These are phyloP conservation scores for Phalanger gymnotis DNA, from an alignment of 2,797 vertebrate species.

Conservation along the genomic window DNA sequence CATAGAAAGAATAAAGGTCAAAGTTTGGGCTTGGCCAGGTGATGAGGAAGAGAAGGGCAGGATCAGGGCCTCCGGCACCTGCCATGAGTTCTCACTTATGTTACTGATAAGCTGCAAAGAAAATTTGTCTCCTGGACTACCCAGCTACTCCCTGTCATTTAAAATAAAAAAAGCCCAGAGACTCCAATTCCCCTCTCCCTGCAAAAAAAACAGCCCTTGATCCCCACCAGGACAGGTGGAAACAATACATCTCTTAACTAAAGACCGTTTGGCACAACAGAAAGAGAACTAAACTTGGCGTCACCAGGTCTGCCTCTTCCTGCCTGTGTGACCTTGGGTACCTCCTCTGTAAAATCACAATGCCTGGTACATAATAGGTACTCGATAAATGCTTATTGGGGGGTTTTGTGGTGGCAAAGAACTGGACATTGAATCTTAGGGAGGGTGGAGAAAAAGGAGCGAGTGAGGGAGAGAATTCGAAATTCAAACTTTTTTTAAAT, in stretches of 20 bases:
- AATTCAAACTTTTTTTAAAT: neutral
- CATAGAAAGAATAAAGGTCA: neutral
- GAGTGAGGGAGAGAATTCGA: neutral
- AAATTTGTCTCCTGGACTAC: too few relatives aligned
- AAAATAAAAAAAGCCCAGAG: neutral
- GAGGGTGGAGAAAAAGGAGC: fast-evolving
- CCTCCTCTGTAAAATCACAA: neutral
- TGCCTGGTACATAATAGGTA: neutral
- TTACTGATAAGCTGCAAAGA: neutral
- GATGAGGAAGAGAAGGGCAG: neutral
- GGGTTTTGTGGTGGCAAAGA: neutral
- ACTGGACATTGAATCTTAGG: neutral
- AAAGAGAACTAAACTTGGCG: neutral
- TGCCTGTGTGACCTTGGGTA: neutral
- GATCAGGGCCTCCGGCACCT: neutral
- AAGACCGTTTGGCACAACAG: neutral
- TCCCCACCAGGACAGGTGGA: neutral
- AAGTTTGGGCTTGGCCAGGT: neutral
- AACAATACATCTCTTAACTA: neutral
- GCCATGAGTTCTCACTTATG: neutral
- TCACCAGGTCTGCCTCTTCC: neutral
- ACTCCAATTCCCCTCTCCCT: neutral
- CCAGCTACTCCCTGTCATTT: neutral
- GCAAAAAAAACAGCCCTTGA: neutral
- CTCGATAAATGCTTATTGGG: neutral